phyloP scores from a whole-genome alignment of 2,797 vertebrate genomes.

The Selene dorsalis region DNA sequence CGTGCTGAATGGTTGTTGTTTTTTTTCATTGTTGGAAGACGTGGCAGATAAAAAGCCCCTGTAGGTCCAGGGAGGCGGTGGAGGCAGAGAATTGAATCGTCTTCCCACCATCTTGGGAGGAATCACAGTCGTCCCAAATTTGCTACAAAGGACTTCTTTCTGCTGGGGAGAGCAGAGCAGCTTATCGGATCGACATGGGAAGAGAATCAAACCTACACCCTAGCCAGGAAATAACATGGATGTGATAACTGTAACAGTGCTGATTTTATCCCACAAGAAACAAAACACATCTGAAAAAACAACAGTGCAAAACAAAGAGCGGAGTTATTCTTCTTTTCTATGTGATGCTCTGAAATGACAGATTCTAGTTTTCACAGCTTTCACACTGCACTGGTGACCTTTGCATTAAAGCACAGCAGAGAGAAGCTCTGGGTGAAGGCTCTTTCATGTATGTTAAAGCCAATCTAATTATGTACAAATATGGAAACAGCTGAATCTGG shows the following conservation, averaged over 20 bases:
- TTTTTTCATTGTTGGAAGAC: constrained; percentile 38
- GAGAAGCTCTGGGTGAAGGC: background rate
- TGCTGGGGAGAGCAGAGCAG: constrained; percentile 3
- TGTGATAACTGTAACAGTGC: background rate
- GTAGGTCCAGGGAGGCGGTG: background rate
- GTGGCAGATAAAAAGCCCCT: constrained; percentile 16
- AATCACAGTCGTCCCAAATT: constrained; percentile 29
- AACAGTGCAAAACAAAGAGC: background rate
- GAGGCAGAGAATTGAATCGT: constrained; percentile 49
- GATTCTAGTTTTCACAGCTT: background rate
- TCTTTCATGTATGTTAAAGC: background rate
- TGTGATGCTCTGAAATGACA: background rate
- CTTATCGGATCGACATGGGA: background rate
- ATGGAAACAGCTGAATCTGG: background rate
- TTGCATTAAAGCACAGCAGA: background rate
- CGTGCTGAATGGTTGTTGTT: constrained; percentile 33
- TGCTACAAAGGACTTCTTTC: constrained; percentile 8
- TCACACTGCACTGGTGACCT: background rate
- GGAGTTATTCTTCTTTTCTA: background rate
- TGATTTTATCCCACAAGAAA: background rate
- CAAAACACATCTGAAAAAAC: background rate
- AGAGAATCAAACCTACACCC: background rate
- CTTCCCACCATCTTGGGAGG: constrained; percentile 17
- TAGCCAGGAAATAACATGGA: background rate
- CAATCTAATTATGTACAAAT: background rate